Conservation (phyloP, 2,113 vertebrate species). For the Mesocricetus auratus region DNA sequence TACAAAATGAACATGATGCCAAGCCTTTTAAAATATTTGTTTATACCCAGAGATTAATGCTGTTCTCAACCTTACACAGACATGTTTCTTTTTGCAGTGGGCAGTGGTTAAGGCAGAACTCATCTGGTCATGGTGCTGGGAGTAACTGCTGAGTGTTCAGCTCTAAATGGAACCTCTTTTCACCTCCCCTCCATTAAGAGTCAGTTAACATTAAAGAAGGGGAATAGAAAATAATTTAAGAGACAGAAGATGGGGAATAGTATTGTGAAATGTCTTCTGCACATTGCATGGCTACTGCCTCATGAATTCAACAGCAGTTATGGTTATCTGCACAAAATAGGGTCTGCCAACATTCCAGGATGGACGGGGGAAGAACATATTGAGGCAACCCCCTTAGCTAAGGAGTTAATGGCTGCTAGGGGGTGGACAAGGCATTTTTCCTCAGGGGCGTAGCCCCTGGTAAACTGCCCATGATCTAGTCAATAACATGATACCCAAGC, state of each 20-base stretch:
- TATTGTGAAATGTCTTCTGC: not conserved
- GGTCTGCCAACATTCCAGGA: not conserved
- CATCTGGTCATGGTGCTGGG: not conserved
- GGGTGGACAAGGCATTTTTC: not conserved
- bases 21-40: not conserved
- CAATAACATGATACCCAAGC: too few relatives aligned
- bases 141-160: not conserved
- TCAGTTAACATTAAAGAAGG: not conserved
- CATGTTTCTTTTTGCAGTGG: not conserved
- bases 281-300: not conserved
- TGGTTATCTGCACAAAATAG: not conserved
- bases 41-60: not conserved
- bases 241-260: not conserved
- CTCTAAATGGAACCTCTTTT: not conserved
- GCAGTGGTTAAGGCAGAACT: not conserved
- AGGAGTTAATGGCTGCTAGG: too few relatives aligned
- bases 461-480: not conserved
- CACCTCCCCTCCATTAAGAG: not conserved
- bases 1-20: not conserved
- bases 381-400: too few relatives aligned
- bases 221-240: not conserved
- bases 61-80: not conserved
- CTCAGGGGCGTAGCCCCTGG: not conserved
- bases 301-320: not conserved
- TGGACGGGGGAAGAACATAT: not conserved